Evolutionary conservation across 2,888 invertebrate species (phyloP), one percentile per base, ranked within the genome.

Genomic region (Caenorhabditis zanzibari): DNA sequence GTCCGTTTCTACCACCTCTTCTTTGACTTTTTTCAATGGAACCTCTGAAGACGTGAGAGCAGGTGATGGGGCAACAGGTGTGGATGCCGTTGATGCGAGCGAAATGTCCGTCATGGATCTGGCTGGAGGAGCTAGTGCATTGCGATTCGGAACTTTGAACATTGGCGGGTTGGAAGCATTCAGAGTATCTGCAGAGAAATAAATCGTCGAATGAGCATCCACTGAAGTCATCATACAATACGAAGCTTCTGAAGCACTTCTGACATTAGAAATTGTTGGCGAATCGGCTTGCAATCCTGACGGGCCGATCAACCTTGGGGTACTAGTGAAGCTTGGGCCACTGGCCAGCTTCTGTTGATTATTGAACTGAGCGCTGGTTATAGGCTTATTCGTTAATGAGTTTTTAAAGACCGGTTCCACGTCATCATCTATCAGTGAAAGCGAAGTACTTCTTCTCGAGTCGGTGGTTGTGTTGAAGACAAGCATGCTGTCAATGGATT

Each of bases 341-440:
- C 19, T 32, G 1, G 68, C 6, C 19, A 49, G 5, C 41, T 77
- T 69, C 26, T 74, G 63, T 16, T 28, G 35, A 26, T 56, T 44
- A n/a, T 75, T 54, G 38, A 56, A 54, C 32, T 77, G 77, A 6
- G 77, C 10, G 10, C 69, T 69, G 6, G 77, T 77, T 2, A 71
- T 38, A 0, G 19, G 35, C 14, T 63, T 71, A 3, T 77, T 61
- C 6, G 61, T 71, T 7, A 71, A n/a, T 3, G 77, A 41, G 22
- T 77, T 77, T 14, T 71, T 77, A 26, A 77, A 77, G 0, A 63
- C 35, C 14, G 77, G 69, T 14, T 77, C 77, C 10, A 77, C 77
- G 41, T 77, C 77, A 24, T 77, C 77, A 10, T 77, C 77, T 2
- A 38, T 52, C 71, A 77, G 41, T 19, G 77, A 77, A 0, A 77